Percentiles rank a stretch among this genome's conserved stretches.
Evolutionary conservation across 2,113 vertebrate genomes (phyloP).

Genomic region (Myiopsitta monachus): DNA sequence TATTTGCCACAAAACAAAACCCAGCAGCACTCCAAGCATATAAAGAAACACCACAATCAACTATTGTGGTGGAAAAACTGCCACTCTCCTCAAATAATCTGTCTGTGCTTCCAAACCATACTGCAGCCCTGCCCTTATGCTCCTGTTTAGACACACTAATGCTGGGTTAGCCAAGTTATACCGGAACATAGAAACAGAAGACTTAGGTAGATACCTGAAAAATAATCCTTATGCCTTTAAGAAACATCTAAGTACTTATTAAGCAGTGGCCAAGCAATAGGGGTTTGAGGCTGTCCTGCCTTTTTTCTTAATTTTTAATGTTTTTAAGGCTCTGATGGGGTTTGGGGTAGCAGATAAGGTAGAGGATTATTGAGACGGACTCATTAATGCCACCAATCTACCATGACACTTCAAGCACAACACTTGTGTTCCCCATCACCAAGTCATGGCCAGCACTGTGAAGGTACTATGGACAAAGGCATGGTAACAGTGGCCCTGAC

Average conservation of each 20-base stretch:
- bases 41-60: background rate
- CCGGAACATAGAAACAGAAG: background rate
- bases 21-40: background rate
- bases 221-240: background rate
- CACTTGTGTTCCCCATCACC: background rate
- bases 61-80: background rate
- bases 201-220: background rate
- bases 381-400: background rate
- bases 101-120: background rate
- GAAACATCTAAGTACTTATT: background rate
- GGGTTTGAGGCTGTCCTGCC: background rate
- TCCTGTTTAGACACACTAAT: background rate
- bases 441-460: background rate
- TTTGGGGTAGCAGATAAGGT: background rate
- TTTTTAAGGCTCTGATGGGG: background rate
- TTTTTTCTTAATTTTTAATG: background rate
- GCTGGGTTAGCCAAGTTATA: background rate
- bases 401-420: background rate
- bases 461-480: background rate
- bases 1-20: background rate
- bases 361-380: background rate
- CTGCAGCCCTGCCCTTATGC: rapidly evolving
- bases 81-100: background rate
- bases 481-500: background rate
- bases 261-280: background rate